phyloP scores from a whole-genome alignment of 2,888 invertebrate species.

The Tetragnatha montana region DNA sequence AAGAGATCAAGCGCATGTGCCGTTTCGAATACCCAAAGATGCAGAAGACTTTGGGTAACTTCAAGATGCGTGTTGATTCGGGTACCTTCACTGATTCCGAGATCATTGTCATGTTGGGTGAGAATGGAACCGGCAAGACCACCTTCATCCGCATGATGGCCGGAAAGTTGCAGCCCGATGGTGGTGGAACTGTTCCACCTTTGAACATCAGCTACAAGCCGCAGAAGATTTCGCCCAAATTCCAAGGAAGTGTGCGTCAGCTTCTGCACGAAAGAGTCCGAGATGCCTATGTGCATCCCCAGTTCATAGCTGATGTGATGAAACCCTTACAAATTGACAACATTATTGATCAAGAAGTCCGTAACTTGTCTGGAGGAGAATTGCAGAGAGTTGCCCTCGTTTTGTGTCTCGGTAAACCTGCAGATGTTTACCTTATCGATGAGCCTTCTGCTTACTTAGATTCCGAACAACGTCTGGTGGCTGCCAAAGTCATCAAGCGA shows the following conservation, averaged over 20 bases:
- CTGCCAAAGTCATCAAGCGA: slow-evolving; percentile 89
- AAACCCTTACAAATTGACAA: slow-evolving; percentile 97
- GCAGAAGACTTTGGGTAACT: slow-evolving; percentile 82
- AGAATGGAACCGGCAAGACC: slow-evolving; percentile 99
- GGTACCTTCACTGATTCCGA: slow-evolving; percentile 99
- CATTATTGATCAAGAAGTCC: slow-evolving; percentile 97
- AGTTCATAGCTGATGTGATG: slow-evolving; percentile 99
- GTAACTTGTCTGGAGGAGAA: slow-evolving; percentile 99
- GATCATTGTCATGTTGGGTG: slow-evolving; percentile 95
- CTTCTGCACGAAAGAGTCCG: slow-evolving; percentile 96
- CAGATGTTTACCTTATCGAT: slow-evolving; percentile 98
- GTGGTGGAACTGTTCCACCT: slow-evolving; percentile 86
- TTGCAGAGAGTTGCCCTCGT: slow-evolving; percentile 97
- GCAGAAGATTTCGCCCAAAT: slow-evolving; percentile 99
- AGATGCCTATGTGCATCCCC: slow-evolving; percentile 97
- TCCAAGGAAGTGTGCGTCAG: slow-evolving; percentile 92
- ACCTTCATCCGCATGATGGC: slow-evolving; percentile 99
- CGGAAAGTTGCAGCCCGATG: slow-evolving; percentile 94
- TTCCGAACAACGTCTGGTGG: slow-evolving; percentile 99
- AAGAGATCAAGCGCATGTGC: slow-evolving; percentile 97
- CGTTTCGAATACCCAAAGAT: slow-evolving; percentile 96
- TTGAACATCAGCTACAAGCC: slow-evolving; percentile 99
- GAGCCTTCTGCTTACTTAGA: slow-evolving; percentile 97
- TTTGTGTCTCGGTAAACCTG: slow-evolving; percentile 97
- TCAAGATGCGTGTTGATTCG: slow-evolving; percentile 86